Evolutionary conservation across 2,888 invertebrate species (phyloP).

Genomic region (Euplagia quadripunctaria): DNA sequence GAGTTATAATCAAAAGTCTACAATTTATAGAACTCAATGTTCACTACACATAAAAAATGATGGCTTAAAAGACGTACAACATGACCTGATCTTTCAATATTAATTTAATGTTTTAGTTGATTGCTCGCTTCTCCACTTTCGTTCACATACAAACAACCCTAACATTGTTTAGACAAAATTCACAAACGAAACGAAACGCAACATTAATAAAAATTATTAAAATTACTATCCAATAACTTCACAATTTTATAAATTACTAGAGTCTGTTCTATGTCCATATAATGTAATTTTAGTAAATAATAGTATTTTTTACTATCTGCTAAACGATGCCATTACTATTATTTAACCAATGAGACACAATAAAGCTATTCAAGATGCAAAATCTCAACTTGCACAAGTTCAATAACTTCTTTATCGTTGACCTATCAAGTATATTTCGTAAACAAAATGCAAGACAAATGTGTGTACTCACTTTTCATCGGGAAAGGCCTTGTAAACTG

Average conservation of each 20-base stretch:
- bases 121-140: background rate
- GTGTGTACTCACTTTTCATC: slow-evolving; percentile 65
- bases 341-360: background rate
- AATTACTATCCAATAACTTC: background rate
- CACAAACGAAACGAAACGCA: background rate
- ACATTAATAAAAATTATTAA: background rate
- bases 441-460: background rate
- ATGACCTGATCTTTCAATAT: background rate
- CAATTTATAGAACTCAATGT: too few species aligned
- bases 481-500: slow-evolving; percentile 70
- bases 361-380: too few species aligned
- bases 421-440: too few species aligned
- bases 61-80: too few species aligned
- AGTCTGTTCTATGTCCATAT: background rate
- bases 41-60: too few species aligned
- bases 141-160: background rate
- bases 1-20: too few species aligned
- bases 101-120: background rate
- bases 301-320: background rate
- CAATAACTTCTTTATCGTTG: too few species aligned
- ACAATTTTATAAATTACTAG: background rate
- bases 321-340: too few species aligned
- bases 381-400: too few species aligned
- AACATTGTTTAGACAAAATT: background rate
- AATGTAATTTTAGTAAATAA: background rate